phyloP scores from a whole-genome alignment of 2,113 vertebrate genomes.

The Conger conger region DNA sequence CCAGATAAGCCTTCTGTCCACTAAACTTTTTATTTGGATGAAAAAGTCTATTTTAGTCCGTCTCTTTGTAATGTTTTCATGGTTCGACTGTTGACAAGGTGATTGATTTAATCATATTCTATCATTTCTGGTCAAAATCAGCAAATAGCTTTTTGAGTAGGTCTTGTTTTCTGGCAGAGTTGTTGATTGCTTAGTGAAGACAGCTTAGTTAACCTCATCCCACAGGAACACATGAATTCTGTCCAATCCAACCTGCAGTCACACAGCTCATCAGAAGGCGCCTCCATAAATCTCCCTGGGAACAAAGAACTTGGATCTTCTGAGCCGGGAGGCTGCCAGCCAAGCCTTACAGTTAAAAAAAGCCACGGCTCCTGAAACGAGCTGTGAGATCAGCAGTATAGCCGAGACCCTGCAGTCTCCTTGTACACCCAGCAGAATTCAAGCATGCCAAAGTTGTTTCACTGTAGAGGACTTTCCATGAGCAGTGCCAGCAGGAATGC shows the following conservation, averaged over 20 bases:
- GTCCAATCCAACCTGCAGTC: not conserved
- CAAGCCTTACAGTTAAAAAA: conserved; percentile 64
- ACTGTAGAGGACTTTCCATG: conserved; percentile 60
- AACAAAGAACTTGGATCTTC: conserved; percentile 46
- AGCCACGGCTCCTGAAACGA: conserved; percentile 53
- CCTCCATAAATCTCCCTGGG: conserved; percentile 37
- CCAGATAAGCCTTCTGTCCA: not conserved
- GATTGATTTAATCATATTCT: not conserved
- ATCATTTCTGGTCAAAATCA: not conserved
- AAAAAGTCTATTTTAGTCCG: not conserved
- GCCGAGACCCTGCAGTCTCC: conserved; percentile 24
- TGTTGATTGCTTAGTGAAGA: no score
- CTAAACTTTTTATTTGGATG: not conserved
- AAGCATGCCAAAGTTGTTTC: conserved; percentile 67
- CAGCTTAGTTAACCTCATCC: no score
- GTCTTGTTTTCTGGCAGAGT: not conserved
- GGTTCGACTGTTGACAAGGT: not conserved
- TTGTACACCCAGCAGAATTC: conserved; percentile 49
- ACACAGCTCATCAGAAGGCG: not conserved
- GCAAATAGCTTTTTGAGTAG: no score
- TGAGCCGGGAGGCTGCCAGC: conserved; percentile 46
- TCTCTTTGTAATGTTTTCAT: not conserved
- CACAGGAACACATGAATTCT: not conserved
- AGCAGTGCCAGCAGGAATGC: conserved; percentile 52
- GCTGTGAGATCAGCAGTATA: conserved; percentile 26